Evolutionary conservation across 2,888 invertebrate species (phyloP), one percentile per base, ranked within the genome.

Genomic region (Ephialtes manifestator): DNA sequence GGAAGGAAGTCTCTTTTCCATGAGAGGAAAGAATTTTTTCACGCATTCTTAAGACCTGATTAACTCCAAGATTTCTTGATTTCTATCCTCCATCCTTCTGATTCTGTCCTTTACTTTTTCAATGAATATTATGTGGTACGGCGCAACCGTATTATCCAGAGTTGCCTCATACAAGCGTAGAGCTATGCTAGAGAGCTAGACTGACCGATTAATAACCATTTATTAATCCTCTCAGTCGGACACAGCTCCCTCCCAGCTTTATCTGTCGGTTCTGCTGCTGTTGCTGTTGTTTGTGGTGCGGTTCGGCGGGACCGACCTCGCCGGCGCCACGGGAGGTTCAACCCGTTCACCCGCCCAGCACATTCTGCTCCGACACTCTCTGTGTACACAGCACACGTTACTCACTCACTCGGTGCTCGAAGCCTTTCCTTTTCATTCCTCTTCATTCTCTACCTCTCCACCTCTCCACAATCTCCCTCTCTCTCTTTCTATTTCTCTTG

Each of bases 271-370:
- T 24, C 24, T 24, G 24, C 24, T 24, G 24, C 24, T 13, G 53
- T 15, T 31, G 60, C 35, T 63, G 60, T n/a, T n/a, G 60, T n/a
- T 35, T 35, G n/a, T 63, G 60, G n/a, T 78, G 71, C 71, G 65
- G 71, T 74, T 55, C 60, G 35, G 28, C 46, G 65, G 71, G 55
- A 81, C 72, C 83, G 87, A 85, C 85, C 87, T 87, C 83, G 83
- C 68, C 72, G 83, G 84, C 87, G 87, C 85, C 84, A 84, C 85
- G 74, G 87, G 87, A 82, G 87, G 80, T 84, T 85, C 78, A 68
- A 81, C 71, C 85, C 87, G 79, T 87, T 87, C 85, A 85, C 80
- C 83, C 82, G 84, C 78, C 83, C 74, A 78, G 68, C 74, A 67
- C 83, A 83, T 79, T 80, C 83, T 80, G 58, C 65, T 80, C 76